Conservation (phyloP, 1,140 invertebrate genomes). For the Pteromalus puparum region DNA sequence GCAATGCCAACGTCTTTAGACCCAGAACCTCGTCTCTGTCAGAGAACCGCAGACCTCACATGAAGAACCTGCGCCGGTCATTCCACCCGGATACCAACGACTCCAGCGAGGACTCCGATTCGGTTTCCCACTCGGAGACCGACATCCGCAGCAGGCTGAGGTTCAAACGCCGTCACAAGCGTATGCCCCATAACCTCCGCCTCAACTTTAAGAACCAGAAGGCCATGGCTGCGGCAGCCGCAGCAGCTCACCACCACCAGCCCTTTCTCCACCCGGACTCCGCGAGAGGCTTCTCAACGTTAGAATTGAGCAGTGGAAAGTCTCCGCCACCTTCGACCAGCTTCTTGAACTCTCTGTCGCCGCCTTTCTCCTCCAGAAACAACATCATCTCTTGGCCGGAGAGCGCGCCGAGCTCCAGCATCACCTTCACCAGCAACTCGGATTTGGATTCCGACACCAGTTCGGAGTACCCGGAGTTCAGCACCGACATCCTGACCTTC, state of each 20-base stretch:
- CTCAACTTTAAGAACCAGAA: slow-evolving; percentile 68
- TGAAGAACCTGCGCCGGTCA: slow-evolving; percentile 67
- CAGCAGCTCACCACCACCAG: slow-evolving; percentile 38
- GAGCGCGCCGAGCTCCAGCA: slow-evolving; percentile 70
- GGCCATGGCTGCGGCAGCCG: slow-evolving; percentile 32
- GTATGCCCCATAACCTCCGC: slow-evolving; percentile 63
- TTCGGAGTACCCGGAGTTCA: slow-evolving; percentile 74
- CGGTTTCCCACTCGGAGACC: slow-evolving; percentile 72
- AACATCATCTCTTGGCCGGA: slow-evolving; percentile 71
- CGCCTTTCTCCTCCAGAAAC: slow-evolving; percentile 70
- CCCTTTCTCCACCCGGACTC: slow-evolving; percentile 66
- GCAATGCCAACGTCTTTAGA: slow-evolving; percentile 60
- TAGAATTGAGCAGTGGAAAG: slow-evolving; percentile 67
- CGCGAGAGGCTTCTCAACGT: slow-evolving; percentile 61
- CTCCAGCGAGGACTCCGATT: slow-evolving; percentile 73
- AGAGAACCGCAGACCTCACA: slow-evolving; percentile 65
- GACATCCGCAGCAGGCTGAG: slow-evolving; percentile 69
- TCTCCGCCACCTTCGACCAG: slow-evolving; percentile 73
- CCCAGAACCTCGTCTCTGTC: slow-evolving; percentile 71
- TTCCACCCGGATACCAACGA: slow-evolving; percentile 68
- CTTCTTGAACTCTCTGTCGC: slow-evolving; percentile 71
- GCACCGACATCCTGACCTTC: slow-evolving; percentile 69
- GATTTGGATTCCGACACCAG: slow-evolving; percentile 72
- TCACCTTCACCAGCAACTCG: slow-evolving; percentile 73
- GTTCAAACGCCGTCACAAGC: slow-evolving; percentile 65